Base-by-base conservation (phyloP, 2,888 invertebrate species). In the Temnothorax ravouxi region DNA sequence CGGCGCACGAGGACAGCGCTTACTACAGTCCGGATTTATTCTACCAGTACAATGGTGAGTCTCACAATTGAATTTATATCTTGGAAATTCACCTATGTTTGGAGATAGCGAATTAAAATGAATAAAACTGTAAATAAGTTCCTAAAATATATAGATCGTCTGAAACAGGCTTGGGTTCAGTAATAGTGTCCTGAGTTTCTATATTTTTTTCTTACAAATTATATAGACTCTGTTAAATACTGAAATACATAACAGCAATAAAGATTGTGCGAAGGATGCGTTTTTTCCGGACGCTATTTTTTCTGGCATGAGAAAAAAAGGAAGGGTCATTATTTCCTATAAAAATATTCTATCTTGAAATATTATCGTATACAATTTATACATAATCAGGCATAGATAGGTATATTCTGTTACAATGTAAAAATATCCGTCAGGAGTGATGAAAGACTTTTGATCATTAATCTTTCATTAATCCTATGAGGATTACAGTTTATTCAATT, bases 1-100 rank as follows among this genome's bases (percentile, higher is more conserved):
- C 95, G 86, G 91, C 95, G 75, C 91, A 95, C 72, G 94, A 95
- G 38, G 94, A 94, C 81, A 89, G 89, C 2, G 86, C 89, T 56
- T 94, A 94, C 52, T 95, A 94, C 72, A 86, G 91, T 0, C 87
- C 93, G 3, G 94, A 94, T 18, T 85, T 94, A 61, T 94, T 92
- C 69, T 95, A 94, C 34, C 93, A 91, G 50, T 95, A 94, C 25
- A 91, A 90, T 83, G 94, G 94, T 94, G 88, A 88, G 91, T 80
- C 2, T 75, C 4, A 29, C 25, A 21, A 71, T 74, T 38, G 4
- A n/a, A 4, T 18, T 72, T n/a, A 34, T 34, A 67, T 67, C n/a
- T 69, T 29, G 18, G 6, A 52, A 69, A 13, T n/a, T 18, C 8
- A 67, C 4, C 29, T 52, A 18, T 0, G 11, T 52, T 44, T 25